Conservation (phyloP, 2,113 vertebrate genomes). For the Promerops cafer region DNA sequence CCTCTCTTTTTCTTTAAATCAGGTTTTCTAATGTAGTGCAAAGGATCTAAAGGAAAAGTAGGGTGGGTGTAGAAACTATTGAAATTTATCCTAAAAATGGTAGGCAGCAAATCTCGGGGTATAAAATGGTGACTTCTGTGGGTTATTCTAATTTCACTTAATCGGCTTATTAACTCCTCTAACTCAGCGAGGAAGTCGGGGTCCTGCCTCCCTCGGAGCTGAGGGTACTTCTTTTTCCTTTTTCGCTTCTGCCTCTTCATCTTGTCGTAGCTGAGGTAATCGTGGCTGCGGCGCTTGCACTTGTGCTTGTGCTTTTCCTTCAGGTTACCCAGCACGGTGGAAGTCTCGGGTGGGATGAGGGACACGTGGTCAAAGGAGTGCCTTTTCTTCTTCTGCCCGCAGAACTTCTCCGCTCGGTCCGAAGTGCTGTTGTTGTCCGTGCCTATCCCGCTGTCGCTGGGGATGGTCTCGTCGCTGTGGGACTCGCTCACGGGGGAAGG, state of each 20-base stretch:
- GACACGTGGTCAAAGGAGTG: slow-evolving; percentile 83
- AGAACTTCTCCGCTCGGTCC: slow-evolving; percentile 83
- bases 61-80: slow-evolving; percentile 85
- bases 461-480: slow-evolving; percentile 89
- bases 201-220: slow-evolving; percentile 85
- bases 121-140: slow-evolving; percentile 83
- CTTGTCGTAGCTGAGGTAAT: slow-evolving; percentile 86
- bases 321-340: slow-evolving; percentile 70
- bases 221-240: slow-evolving; percentile 95
- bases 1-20: slow-evolving; percentile 88
- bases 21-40: slow-evolving; percentile 87
- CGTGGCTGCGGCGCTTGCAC: slow-evolving; percentile 84
- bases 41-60: slow-evolving; percentile 83
- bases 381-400: slow-evolving; percentile 78
- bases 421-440: slow-evolving; percentile 91
- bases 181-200: slow-evolving; percentile 89
- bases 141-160: slow-evolving; percentile 88
- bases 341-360: slow-evolving; percentile 68
- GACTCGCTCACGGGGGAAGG: slow-evolving; percentile 95
- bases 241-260: slow-evolving; percentile 91
- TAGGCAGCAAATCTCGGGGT: slow-evolving; percentile 84
- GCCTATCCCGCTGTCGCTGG: slow-evolving; percentile 90
- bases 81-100: slow-evolving; percentile 88
- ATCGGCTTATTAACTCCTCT: slow-evolving; percentile 85
- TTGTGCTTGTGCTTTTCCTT: slow-evolving; percentile 94